phyloP scores from a whole-genome alignment of 2,888 invertebrate species.

The Smittia sp. region DNA sequence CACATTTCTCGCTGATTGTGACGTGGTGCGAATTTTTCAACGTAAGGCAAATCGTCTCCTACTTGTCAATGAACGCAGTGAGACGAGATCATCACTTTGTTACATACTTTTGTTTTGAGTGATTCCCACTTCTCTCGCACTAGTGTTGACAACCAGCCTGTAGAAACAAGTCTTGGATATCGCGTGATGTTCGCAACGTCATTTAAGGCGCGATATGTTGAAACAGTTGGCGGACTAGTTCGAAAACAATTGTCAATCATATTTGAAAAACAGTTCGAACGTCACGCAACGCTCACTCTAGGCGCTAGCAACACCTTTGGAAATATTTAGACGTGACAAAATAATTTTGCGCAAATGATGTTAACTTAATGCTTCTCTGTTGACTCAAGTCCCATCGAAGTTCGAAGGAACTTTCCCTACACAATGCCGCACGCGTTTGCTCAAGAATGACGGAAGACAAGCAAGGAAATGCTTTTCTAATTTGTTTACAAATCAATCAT shows the following conservation, averaged over 20 bases:
- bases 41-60: neutral
- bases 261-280: neutral
- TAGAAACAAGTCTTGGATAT: neutral
- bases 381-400: neutral
- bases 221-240: neutral
- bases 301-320: neutral
- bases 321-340: slow-evolving; percentile 9
- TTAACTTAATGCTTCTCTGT: neutral
- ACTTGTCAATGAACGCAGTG: neutral
- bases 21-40: neutral
- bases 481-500: slow-evolving; percentile 40
- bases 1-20: neutral
- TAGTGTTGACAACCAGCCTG: no score
- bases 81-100: neutral
- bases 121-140: no score
- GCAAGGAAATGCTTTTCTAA: slow-evolving; percentile 26
- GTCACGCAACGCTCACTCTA: neutral
- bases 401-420: neutral
- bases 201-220: neutral
- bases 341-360: neutral
- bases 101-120: neutral
- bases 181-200: neutral
- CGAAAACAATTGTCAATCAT: neutral
- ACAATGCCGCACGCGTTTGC: neutral
- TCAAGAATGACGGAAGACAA: neutral